These are phyloP conservation scores for Emydocephalus ijimae DNA, from an alignment of 2,113 vertebrate species.

Conservation along the genomic window DNA sequence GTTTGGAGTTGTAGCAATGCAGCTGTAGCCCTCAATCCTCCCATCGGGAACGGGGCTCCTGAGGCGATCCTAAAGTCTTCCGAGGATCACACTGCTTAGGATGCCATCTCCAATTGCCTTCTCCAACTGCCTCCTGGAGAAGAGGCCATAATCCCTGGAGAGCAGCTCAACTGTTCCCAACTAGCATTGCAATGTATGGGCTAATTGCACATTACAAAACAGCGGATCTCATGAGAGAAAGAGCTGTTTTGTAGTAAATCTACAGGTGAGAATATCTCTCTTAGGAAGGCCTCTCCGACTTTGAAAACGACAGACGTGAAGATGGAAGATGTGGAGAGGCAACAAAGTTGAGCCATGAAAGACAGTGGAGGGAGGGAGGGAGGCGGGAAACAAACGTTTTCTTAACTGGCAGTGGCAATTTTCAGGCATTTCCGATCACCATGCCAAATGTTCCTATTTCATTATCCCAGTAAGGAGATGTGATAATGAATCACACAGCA, in stretches of 20 bases:
- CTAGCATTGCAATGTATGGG: neutral
- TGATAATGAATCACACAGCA: neutral
- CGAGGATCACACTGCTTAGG: slow-evolving; percentile 34
- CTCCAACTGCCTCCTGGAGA: neutral
- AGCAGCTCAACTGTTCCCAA: slow-evolving; percentile 54
- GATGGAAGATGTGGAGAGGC: neutral
- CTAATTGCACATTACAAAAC: slow-evolving; percentile 66
- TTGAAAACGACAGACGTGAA: slow-evolving; percentile 23
- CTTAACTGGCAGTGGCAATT: slow-evolving; percentile 41
- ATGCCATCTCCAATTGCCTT: slow-evolving; percentile 33
- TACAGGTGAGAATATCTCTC: slow-evolving; percentile 48
- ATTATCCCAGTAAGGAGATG: neutral
- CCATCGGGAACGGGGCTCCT: neutral
- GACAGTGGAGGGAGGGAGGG: neutral
- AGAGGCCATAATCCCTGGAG: neutral
- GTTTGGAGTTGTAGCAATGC: neutral
- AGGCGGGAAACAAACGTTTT: slow-evolving; percentile 4
- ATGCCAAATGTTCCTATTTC: slow-evolving; percentile 3
- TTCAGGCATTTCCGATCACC: slow-evolving; percentile 31
- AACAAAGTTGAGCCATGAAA: slow-evolving; percentile 20
- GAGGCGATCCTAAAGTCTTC: neutral
- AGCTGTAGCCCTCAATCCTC: slow-evolving; percentile 22
- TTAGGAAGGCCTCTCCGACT: slow-evolving; percentile 42
- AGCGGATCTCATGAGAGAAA: slow-evolving; percentile 51
- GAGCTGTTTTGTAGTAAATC: slow-evolving; percentile 59